These are phyloP conservation scores for Candoia aspera DNA, from an alignment of 2,113 vertebrate species.

Conservation along the genomic window DNA sequence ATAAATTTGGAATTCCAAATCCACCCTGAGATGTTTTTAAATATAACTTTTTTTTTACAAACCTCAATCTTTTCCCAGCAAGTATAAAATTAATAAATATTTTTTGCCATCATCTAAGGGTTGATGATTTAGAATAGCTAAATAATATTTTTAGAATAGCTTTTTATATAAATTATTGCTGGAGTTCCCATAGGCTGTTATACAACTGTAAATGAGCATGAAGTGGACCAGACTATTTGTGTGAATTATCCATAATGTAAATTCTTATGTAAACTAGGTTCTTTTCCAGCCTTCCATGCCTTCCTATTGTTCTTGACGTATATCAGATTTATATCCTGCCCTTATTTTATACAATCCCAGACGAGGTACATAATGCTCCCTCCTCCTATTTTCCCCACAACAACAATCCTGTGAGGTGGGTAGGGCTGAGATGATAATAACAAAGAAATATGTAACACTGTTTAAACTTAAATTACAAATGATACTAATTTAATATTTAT, in stretches of 20 bases:
- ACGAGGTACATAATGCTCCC: too few species aligned
- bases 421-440: neutral
- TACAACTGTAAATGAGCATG: neutral
- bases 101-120: too few species aligned
- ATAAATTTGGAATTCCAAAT: neutral
- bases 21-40: neutral
- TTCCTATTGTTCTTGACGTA: too few species aligned
- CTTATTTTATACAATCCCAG: too few species aligned
- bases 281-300: neutral
- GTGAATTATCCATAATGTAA: neutral
- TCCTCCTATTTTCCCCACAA: too few species aligned
- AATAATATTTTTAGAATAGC: neutral
- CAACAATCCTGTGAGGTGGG: too few species aligned
- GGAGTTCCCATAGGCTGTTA: neutral
- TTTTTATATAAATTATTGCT: conserved; percentile 11
- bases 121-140: too few species aligned
- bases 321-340: too few species aligned
- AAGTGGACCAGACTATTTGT: neutral
- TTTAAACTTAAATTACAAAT: neutral
- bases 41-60: too few species aligned
- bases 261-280: neutral
- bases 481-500: conserved; percentile 22
- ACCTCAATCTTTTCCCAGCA: too few species aligned
- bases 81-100: too few species aligned
- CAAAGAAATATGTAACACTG: conserved; percentile 8